phyloP scores from a whole-genome alignment of 2,113 vertebrate genomes.

The Climacteris rufus region DNA sequence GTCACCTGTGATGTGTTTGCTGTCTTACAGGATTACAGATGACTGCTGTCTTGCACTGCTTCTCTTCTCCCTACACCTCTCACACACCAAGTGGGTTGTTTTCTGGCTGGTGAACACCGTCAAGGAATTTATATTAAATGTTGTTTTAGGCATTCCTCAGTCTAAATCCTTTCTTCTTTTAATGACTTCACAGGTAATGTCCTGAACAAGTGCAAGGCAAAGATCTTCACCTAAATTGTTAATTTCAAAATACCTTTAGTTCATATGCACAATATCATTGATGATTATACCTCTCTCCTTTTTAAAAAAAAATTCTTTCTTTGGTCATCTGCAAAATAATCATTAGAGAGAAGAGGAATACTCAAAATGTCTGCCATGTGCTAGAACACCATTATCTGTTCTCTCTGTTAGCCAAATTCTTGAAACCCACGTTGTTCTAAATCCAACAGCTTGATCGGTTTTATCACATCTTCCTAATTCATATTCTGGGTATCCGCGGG shows the following conservation, averaged over 20 bases:
- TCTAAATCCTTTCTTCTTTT: not conserved
- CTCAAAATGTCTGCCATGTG: not conserved
- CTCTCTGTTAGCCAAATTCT: not conserved
- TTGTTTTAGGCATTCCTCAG: not conserved
- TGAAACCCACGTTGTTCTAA: not conserved
- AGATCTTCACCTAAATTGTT: not conserved
- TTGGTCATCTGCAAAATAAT: not conserved
- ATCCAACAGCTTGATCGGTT: not conserved
- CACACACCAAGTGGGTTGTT: not conserved
- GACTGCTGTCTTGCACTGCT: not conserved
- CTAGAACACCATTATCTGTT: not conserved
- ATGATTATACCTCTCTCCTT: not conserved
- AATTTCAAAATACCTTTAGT: not conserved
- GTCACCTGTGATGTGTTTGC: not conserved
- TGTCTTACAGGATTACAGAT: not conserved
- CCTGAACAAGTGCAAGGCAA: not conserved
- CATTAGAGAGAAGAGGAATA: not conserved
- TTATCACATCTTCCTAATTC: not conserved
- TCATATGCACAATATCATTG: not conserved
- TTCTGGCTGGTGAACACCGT: not conserved
- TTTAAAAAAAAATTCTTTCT: not conserved
- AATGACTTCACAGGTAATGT: not conserved
- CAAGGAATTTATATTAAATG: not conserved
- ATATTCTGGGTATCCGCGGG: not conserved
- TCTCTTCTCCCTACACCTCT: not conserved